Base-by-base conservation (phyloP, 1,140 invertebrate species). In the Drosophila yakuba region DNA sequence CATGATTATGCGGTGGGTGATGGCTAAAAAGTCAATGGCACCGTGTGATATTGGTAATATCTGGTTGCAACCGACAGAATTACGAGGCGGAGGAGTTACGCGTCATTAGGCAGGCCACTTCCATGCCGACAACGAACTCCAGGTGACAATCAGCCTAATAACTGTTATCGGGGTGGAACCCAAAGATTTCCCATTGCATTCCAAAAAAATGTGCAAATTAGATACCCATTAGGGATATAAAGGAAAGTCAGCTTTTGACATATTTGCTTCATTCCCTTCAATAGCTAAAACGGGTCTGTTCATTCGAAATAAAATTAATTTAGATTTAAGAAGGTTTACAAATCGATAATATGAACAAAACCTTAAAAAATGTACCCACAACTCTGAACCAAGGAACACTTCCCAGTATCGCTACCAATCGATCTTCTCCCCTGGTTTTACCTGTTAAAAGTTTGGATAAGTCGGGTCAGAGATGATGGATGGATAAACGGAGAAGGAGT, bases 81-180 rank as follows among this genome's bases (percentile, higher is more conserved):
- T 71, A 57, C 35, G 63, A 32, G 50, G 67, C 44, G 43, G 67
- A 17, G 14, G 43, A 79, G 82, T 88, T 75, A 88, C 74, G 82
- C 82, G 79, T 83, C 83, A 86, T 86, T 88, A 86, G 78, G 82
- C 45, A 74, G 25, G 43, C 4, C 35, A 47, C 10, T 25, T 52
- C 14, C 38, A 47, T 41, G 57, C 28, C 60, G 10, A 25, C 39
- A 32, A 39, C 14, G 48, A 38, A 45, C 4, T 17, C 20, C 80
- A 83, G 71, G 80, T 84, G 76, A 84, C 80, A 83, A 79, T 68
- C 50, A 51, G 20, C 25, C 25, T 48, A 57, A 57, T 57, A 36
- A 48, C 43, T 35, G 43, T 56, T 28, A 71, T 71, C 38, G 3
- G 6, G 11, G 2, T 47, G 15, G 10, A 62, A 71, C 17, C 38